Evolutionary conservation across 1,140 invertebrate genomes (phyloP), one percentile per base, ranked within the genome.

Genomic region (Drosophila biarmipes): DNA sequence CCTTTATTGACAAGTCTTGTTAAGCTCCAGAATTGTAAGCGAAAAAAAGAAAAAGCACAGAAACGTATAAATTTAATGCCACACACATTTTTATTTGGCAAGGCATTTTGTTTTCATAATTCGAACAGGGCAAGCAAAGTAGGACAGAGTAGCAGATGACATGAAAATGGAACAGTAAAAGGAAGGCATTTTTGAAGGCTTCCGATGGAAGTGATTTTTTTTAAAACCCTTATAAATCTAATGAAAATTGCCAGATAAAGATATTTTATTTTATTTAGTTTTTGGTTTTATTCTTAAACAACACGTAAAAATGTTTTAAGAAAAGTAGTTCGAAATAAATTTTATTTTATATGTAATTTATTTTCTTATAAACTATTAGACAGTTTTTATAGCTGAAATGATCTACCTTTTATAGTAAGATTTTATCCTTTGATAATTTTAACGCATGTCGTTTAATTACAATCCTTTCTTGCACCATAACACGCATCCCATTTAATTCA

Each of bases 1-100:
- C 73, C 62, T 54, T 46, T 76, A 81, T 85, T 85, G 81, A 85
- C 80, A 85, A 85, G 76, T 77, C 78, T 45, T 82, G 82, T 78
- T 81, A 86, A 86, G 82, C 82, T 82, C 52, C 40, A 61, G 69
- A 86, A 86, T 81, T 55, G 78, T 82, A 78, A 81, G 82, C 69
- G 68, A 81, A 81, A 68, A 54, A 29, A 34, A 59, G 61, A 58
- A 73, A 54, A 66, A 34, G 43, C 49, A 55, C 42, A 52, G 61
- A 48, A 63, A 40, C 43, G 31, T 45, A 85, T 80, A 85, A 62
- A 85, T 86, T 86, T 77, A 66, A 85, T 77, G 66, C 45, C 72
- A 77, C 54, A 77, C 55, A 75, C 27, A 62, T 42, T 62, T 82
- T 82, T 75, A 80, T 68, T 85, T 80, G 69, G 46, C 10, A 40